Evolutionary conservation across 2,797 vertebrate species (phyloP), one percentile per base, ranked within the genome.

Genomic region (Fringilla coelebs): DNA sequence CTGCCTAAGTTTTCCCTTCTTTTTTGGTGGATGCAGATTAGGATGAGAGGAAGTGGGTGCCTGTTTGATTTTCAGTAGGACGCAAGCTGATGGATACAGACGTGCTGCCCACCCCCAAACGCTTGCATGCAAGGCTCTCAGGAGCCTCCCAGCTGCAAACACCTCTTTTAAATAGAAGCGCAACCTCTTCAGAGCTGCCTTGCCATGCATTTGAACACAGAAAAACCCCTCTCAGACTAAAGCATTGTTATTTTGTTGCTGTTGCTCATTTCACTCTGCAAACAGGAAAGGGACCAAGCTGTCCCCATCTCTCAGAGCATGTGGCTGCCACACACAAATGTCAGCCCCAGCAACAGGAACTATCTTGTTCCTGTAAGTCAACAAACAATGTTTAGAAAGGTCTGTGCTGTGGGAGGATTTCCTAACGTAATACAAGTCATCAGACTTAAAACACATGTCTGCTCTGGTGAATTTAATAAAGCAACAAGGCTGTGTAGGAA

Each of bases 321-420:
- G 46, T 46, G 91, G 73, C 79, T 54, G 40, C 89, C 81, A 66
- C 66, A 60, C 89, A 76, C 76, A 80, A 85, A 74, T 20, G 45
- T 89, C 85, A 72, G 65, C 41, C 70, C 3, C 87, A 90, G 62
- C 66, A 94, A 82, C 63, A 84, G 68, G 74, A 93, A 71, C 0
- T 0, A 55, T 81, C 73, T 67, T 43, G 57, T 96, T 96, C 89
- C 94, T 6, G 2, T 89, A 96, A 97, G 66, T 91, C 93, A 94
- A 90, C 83, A 96, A 90, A 90, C 55, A 76, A 55, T 43, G 38
- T 92, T 95, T 91, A 90, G 81, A 94, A 78, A 95, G 86, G 85
- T 86, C 71, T 86, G 76, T 74, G 75, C 76, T 84, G 94, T 94
- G 86, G 96, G 93, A 96, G 88, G 93, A 92, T 94, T 96, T 95